Percentiles rank a stretch among this genome's conserved stretches.
phyloP scores from a whole-genome alignment of 2,113 vertebrate genomes.

The Phasianus colchicus region DNA sequence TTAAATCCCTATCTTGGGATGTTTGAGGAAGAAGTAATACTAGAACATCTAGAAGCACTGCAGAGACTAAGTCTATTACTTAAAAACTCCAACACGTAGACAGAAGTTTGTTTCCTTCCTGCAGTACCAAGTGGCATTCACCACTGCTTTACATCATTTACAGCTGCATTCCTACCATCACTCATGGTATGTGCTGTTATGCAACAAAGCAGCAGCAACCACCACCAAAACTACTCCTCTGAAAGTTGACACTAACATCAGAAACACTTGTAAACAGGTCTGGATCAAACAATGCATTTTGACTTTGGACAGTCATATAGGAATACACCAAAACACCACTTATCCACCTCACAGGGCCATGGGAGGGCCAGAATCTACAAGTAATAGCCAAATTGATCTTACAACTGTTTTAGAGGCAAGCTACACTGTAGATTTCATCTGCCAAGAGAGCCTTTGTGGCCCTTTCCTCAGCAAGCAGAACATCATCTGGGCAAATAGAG shows the following conservation, averaged over 20 bases:
- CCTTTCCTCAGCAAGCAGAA: background rate
- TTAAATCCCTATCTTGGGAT: background rate
- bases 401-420: background rate
- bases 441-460: background rate
- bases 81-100: background rate
- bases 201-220: background rate
- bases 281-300: background rate
- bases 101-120: background rate
- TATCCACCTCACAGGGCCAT: background rate
- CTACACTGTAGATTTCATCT: background rate
- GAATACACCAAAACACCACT: background rate
- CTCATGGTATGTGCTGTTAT: fast-evolving
- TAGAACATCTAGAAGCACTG: background rate
- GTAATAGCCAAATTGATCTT: background rate
- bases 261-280: background rate
- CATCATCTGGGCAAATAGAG: background rate
- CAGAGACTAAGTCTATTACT: background rate
- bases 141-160: background rate
- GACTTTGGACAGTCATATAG: background rate
- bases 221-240: background rate
- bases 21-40: background rate
- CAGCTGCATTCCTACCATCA: background rate
- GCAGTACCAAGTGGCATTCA: background rate
- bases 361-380: background rate
- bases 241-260: background rate